Evolutionary conservation across 2,113 vertebrate genomes (phyloP).

Genomic region (Neomonachus schauinslandi): DNA sequence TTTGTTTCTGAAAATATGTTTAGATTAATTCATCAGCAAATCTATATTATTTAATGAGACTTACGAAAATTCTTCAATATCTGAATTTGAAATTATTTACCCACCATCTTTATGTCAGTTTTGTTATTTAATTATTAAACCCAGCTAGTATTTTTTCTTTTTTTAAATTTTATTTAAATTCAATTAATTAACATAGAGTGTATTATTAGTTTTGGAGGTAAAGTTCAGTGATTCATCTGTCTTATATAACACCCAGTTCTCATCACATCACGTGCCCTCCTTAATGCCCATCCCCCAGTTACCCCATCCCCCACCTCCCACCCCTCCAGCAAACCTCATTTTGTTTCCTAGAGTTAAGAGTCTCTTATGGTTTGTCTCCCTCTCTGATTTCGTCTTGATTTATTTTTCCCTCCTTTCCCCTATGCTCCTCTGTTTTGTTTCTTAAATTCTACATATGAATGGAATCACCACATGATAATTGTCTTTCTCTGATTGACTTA

Average conservation of each 20-base stretch:
- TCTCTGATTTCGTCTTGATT: not conserved
- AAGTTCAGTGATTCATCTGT: not conserved
- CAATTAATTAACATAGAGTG: not conserved
- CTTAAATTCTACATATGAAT: not conserved
- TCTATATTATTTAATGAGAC: not conserved
- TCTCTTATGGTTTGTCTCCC: not conserved
- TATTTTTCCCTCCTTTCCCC: not conserved
- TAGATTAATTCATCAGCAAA: not conserved
- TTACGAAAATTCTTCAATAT: not conserved
- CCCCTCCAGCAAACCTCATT: not conserved
- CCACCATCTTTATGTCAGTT: not conserved
- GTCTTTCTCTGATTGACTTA: not conserved
- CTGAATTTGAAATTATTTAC: conserved; percentile 25
- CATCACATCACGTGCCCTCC: not conserved
- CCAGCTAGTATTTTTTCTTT: not conserved
- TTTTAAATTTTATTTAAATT: not conserved
- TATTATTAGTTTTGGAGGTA: not conserved
- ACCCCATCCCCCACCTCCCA: not conserved
- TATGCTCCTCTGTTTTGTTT: not conserved
- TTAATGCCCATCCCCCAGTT: not conserved
- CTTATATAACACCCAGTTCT: not conserved
- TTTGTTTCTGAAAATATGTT: not conserved
- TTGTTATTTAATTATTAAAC: not conserved
- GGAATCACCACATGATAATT: not conserved
- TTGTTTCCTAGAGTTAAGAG: not conserved